A percentile compares a stretch with the other conserved stretches of the same genome.
Conservation (phyloP, 2,113 vertebrate species). For the Tonatia bakeri region DNA sequence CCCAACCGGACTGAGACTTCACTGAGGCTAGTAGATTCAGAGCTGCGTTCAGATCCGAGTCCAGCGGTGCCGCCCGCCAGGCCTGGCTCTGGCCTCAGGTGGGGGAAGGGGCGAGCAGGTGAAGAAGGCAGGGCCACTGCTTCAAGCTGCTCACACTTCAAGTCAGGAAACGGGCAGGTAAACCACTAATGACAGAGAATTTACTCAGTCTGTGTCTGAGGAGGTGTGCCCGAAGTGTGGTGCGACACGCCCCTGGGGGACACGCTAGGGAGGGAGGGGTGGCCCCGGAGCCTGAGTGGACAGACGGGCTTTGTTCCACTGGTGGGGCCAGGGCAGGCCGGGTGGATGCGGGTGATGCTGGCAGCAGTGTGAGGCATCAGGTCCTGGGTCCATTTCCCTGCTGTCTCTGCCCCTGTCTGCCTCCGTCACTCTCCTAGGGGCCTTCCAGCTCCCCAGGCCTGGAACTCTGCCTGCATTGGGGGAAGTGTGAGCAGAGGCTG, state of each 20-base stretch:
- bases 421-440: background rate
- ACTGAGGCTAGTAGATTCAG: background rate
- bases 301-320: background rate
- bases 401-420: background rate
- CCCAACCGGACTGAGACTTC: background rate
- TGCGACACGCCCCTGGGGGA: background rate
- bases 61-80: background rate
- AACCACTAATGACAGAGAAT: background rate
- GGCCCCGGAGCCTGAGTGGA: background rate
- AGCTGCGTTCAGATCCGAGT: background rate
- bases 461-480: background rate
- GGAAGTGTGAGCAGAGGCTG: background rate
- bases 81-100: background rate
- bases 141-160: background rate
- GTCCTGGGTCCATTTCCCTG: background rate
- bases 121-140: background rate
- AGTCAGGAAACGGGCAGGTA: background rate
- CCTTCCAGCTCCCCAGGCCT: background rate
- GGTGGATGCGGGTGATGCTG: background rate
- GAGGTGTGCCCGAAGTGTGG: background rate
- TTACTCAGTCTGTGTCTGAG: background rate
- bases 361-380: background rate
- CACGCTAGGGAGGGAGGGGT: background rate
- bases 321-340: background rate
- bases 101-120: background rate